Conservation (phyloP, 2,888 invertebrate species). For the Cheilosia pagana region DNA sequence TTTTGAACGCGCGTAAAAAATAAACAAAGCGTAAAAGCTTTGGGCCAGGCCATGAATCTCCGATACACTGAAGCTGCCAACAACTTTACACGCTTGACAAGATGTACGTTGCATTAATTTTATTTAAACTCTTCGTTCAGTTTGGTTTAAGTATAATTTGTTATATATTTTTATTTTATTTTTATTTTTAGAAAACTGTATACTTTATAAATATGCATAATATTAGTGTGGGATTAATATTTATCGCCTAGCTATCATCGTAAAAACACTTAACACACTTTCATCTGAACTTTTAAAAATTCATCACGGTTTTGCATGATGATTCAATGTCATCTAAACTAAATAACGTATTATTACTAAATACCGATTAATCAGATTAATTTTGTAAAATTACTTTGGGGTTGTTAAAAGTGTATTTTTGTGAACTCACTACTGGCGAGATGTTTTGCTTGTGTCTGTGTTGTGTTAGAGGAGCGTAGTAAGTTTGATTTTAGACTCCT, state of each 20-base stretch:
- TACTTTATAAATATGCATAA: constrained; percentile 13
- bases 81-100: constrained; percentile 67
- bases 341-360: constrained; percentile 13
- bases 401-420: background rate
- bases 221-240: constrained; percentile 66
- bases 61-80: constrained; percentile 70
- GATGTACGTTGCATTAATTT: constrained; percentile 67
- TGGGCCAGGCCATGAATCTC: constrained; percentile 45
- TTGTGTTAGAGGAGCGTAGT: no score
- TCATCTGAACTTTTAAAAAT: constrained; percentile 36
- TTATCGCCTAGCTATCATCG: constrained; percentile 55
- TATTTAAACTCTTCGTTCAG: constrained; percentile 64
- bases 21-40: constrained; percentile 19
- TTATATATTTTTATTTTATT: constrained; percentile 7
- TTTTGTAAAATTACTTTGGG: background rate
- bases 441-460: no score
- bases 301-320: constrained; percentile 48
- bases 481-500: no score
- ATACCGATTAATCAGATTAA: constrained; percentile 8
- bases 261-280: constrained; percentile 36
- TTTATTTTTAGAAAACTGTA: constrained; percentile 29
- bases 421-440: background rate
- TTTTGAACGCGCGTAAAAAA: constrained; percentile 47
- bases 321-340: constrained; percentile 16
- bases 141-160: constrained; percentile 63